A percentile compares a stretch with the other conserved stretches of the same genome.
Evolutionary conservation across 2,113 vertebrate genomes (phyloP).

Genomic region (Bos indicus): DNA sequence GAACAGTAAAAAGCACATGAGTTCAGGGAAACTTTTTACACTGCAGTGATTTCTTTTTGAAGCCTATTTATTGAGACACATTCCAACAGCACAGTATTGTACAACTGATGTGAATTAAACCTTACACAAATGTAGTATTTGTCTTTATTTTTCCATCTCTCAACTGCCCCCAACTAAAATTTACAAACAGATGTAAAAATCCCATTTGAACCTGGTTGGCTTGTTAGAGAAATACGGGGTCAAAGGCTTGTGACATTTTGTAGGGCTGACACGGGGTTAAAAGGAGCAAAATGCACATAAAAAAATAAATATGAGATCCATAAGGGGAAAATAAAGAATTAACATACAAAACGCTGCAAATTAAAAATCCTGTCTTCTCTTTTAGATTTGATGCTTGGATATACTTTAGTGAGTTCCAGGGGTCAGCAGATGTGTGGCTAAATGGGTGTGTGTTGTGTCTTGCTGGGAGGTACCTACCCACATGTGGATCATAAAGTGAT

Average conservation of each 20-base stretch:
- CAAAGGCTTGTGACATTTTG: conserved; percentile 36
- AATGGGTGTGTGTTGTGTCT: background rate
- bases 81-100: conserved; percentile 22
- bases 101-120: conserved; percentile 27
- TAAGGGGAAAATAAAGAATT: conserved; percentile 46
- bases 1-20: conserved; percentile 32
- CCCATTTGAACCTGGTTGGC: conserved; percentile 26
- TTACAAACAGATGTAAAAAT: conserved; percentile 48
- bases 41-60: conserved; percentile 57
- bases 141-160: conserved; percentile 55
- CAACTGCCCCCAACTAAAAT: conserved; percentile 9
- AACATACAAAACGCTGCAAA: background rate
- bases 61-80: conserved; percentile 56
- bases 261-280: conserved; percentile 41
- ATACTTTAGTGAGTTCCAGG: background rate
- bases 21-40: conserved; percentile 58
- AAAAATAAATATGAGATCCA: background rate
- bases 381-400: background rate
- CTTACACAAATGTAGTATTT: conserved; percentile 29
- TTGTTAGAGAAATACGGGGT: conserved; percentile 50
- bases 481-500: background rate
- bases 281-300: conserved; percentile 31
- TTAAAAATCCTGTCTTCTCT: background rate
- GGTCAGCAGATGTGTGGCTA: conserved; percentile 4
- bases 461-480: background rate